A percentile compares a stretch with the other conserved stretches of the same genome.
Conservation (phyloP, 2,113 vertebrate species). For the Poeciliopsis retropinna region DNA sequence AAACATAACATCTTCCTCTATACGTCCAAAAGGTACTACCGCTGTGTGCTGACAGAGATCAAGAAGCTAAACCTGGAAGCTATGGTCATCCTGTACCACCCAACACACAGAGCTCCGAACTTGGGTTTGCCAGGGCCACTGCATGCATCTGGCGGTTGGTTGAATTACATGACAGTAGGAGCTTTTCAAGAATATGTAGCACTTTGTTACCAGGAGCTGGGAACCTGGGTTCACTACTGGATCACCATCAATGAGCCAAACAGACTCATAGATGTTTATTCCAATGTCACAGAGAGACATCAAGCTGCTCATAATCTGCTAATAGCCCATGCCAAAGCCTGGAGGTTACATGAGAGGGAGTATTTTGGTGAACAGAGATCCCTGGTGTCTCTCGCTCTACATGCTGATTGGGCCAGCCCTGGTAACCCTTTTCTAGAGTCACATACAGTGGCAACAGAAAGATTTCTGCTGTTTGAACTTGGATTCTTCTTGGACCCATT, state of each 20-base stretch:
- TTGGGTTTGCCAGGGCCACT: constrained; percentile 84
- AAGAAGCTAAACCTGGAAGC: constrained; percentile 80
- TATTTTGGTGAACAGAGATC: constrained; percentile 77
- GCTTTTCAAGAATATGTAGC: constrained; percentile 87
- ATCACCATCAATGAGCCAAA: constrained; percentile 97
- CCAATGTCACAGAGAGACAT: constrained; percentile 78
- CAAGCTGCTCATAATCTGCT: constrained; percentile 86
- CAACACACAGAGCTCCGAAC: constrained; percentile 80
- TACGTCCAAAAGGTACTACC: constrained; percentile 82
- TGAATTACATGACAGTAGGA: constrained; percentile 80
- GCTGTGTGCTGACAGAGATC: constrained; percentile 86
- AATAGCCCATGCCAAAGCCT: constrained; percentile 88
- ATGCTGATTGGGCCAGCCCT: constrained; percentile 92
- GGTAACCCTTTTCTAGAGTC: constrained; percentile 88
- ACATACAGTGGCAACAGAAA: constrained; percentile 81
- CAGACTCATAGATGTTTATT: constrained; percentile 83
- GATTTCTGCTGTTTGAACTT: constrained; percentile 91
- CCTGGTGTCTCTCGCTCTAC: constrained; percentile 87
- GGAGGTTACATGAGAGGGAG: constrained; percentile 83
- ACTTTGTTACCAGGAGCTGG: constrained; percentile 90
- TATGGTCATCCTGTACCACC: constrained; percentile 89
- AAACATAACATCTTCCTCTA: constrained; percentile 1
- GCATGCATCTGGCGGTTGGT: constrained; percentile 86
- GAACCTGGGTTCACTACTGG: constrained; percentile 87
- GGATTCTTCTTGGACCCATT: constrained; percentile 91